Conservation (phyloP, 2,888 invertebrate genomes). For the Piscicola geometra region DNA sequence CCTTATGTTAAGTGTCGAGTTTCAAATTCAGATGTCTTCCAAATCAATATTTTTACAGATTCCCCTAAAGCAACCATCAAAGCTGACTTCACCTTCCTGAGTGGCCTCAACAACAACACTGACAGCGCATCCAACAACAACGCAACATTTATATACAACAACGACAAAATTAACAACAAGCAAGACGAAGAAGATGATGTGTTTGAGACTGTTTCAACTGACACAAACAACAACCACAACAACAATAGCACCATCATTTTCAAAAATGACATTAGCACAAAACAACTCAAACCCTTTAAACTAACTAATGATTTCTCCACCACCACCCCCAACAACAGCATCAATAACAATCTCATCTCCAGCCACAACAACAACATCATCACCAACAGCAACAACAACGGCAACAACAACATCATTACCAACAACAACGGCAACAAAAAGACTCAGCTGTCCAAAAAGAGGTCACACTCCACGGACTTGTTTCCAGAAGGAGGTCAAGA, state of each 20-base stretch:
- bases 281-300: not conserved
- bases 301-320: no score
- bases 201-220: not conserved
- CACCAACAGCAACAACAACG: not conserved
- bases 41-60: no score
- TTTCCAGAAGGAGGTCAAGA: not conserved
- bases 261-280: not conserved
- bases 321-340: not conserved
- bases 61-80: no score
- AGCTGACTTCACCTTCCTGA: no score
- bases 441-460: not conserved
- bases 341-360: not conserved
- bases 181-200: constrained; percentile 27
- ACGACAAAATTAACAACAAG: not conserved
- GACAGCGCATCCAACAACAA: no score
- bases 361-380: not conserved
- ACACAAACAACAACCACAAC: not conserved
- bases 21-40: no score
- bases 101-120: no score
- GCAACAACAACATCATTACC: constrained; percentile 2
- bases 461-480: not conserved
- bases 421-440: constrained; percentile 1
- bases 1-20: no score
- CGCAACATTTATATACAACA: no score
- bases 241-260: not conserved